A percentile compares a stretch with the other conserved stretches of the same genome.
Evolutionary conservation across 2,797 vertebrate genomes (phyloP).

Genomic region (Danio choprae): DNA sequence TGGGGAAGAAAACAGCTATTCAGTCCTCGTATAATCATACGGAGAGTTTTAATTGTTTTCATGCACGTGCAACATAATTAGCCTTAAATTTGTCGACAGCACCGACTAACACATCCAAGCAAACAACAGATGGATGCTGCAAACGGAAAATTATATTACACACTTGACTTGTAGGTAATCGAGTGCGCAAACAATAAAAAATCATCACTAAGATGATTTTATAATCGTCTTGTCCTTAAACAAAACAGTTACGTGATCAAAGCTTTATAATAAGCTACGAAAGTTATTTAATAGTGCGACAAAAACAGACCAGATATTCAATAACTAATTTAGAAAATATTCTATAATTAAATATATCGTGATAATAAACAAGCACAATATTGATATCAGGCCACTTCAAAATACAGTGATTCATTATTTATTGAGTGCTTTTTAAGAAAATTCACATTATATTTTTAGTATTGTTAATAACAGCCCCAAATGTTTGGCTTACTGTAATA

Average conservation of each 20-base stretch:
- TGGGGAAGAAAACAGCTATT: not conserved
- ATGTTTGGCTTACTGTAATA: too few species aligned
- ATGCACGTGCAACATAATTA: constrained; percentile 2
- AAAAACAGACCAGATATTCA: not conserved
- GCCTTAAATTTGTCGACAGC: not conserved
- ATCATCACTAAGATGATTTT: constrained; percentile 8
- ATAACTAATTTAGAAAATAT: too few species aligned
- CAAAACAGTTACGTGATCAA: not conserved
- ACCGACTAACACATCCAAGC: not conserved
- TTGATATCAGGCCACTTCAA: too few species aligned
- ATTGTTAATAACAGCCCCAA: too few species aligned
- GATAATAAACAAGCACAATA: too few species aligned
- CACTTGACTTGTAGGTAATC: constrained; percentile 5
- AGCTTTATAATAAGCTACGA: not conserved
- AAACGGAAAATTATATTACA: constrained; percentile 24
- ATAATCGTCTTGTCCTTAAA: constrained; percentile 1
- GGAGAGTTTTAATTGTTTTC: not conserved
- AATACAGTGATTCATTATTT: too few species aligned
- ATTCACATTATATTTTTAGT: too few species aligned
- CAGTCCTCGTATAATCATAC: not conserved
- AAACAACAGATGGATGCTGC: constrained; percentile 18
- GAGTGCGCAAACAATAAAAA: constrained; percentile 6
- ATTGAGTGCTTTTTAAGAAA: too few species aligned
- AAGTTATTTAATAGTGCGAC: not conserved
- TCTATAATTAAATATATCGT: too few species aligned